Base-by-base conservation (phyloP, 2,888 invertebrate species). In the Eledona agricola region DNA sequence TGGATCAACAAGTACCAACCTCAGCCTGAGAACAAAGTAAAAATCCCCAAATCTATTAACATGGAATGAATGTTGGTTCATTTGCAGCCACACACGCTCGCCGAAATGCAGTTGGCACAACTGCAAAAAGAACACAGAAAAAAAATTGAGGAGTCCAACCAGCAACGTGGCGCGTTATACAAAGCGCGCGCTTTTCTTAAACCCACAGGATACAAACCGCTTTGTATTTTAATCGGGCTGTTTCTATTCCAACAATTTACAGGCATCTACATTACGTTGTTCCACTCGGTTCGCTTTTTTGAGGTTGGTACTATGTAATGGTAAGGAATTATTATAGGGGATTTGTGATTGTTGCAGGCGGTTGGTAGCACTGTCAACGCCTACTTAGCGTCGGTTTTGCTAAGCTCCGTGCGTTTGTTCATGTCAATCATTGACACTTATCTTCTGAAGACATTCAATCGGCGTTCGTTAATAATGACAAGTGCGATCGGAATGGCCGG, bases 201-300 rank as follows among this genome's bases (percentile, higher is more conserved):
- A 62, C 82, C 83, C 1, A 82, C 82, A 1, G 83, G 82, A 5
- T 82, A 81, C 72, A 83, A 83, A 63, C 83, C 84, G 0, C 65
- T 83, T 60, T 51, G 78, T 4, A 78, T 84, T 31, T 73, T 84
- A 6, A 76, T 80, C 51, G 74, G 80, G 4, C 70, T 84, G 6
- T 84, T 83, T 67, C 72, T 80, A 28, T 81, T 83, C 62, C 83
- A 84, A 67, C 83, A 84, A 60, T 82, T 81, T 57, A 78, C 81
- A 12, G 84, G 84, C 23, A 82, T 84, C 57, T 84, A 84, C 61
- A 81, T 83, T 3, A 83, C 82, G 0, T 72, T 83, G 1, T 84
- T 83, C 69, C 83, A 82, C 64, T 82, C 83, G 0, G 81, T 84
- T 12, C 79, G 79, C 6, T 82, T 83, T 71, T 82, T 83, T 61